Evolutionary conservation across 2,797 vertebrate species (phyloP), one percentile per base, ranked within the genome.

Genomic region (Poeciliopsis infans): DNA sequence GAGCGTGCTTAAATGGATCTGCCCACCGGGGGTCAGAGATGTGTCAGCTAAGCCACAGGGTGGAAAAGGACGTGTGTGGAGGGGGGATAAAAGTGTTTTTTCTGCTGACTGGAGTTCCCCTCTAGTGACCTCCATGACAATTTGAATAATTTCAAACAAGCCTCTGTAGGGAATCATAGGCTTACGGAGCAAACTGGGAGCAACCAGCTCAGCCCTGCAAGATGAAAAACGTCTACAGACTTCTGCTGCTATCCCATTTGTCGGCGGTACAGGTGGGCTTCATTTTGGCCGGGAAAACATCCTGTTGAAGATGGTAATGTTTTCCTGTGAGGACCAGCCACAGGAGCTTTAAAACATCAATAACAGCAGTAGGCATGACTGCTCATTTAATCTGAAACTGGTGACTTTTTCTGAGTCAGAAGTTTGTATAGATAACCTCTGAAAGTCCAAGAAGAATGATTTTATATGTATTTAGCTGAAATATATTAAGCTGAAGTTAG

Each of bases 71-170:
- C 25, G 1, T 55, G 23, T 51, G 75, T 11, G 59, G 31, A 11
- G 12, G 11, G 57, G 57, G 57, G 2, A 41, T 41, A 31, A 55
- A 69, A 69, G 80, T 57, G 31, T 79, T 76, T 86, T 89, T 91
- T 89, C 84, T 93, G 86, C 87, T 85, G 86, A 92, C 86, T 88
- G 78, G 79, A 86, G 84, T 89, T 91, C 78, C 68, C 77, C 91
- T 83, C 70, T 83, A 79, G 79, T 90, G 91, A 91, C 87, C 86
- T 86, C 47, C 6, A 77, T 83, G 83, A 86, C 85, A 85, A 85
- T 90, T 87, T 91, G 74, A 92, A 91, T 92, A 87, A 91, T 88
- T 90, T 87, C 83, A 83, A 83, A 83, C 77, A 78, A 79, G 61
- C 28, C 74, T 83, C 74, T 83, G 51, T 2, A n/a, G 85, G 82